These are phyloP conservation scores for Dromaius novaehollandiae DNA, from an alignment of 2,113 vertebrate species.

Conservation along the genomic window DNA sequence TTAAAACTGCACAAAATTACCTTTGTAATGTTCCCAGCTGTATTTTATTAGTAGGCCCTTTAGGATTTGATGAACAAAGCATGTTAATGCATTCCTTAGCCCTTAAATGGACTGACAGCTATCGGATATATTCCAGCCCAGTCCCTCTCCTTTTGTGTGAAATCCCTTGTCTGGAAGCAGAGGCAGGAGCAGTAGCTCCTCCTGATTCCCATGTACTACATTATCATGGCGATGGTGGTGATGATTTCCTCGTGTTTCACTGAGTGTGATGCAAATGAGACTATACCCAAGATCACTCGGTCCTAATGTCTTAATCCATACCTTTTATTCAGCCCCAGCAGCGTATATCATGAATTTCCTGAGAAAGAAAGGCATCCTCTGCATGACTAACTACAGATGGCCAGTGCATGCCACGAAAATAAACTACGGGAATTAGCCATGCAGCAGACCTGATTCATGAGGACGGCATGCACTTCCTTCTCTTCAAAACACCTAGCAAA, in stretches of 20 bases:
- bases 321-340: not conserved
- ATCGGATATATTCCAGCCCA: not conserved
- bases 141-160: not conserved
- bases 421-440: not conserved
- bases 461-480: not conserved
- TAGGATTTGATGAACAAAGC: constrained; percentile 43
- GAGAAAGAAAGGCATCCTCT: not conserved
- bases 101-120: constrained; percentile 4
- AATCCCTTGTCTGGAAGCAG: constrained; percentile 17
- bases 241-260: not conserved
- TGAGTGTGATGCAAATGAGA: not conserved
- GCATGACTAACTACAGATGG: not conserved
- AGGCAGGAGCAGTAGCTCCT: not conserved
- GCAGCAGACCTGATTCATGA: not conserved
- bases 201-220: not conserved
- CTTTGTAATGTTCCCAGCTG: constrained; percentile 13
- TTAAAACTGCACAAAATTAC: constrained; percentile 49
- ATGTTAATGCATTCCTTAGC: constrained; percentile 6
- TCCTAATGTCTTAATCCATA: constrained; percentile 22
- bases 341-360: not conserved
- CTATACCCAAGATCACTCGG: not conserved
- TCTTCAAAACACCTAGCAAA: not conserved
- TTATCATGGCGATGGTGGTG: not conserved
- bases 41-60: constrained; percentile 25
- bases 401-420: not conserved